Evolutionary conservation across 2,113 vertebrate genomes (phyloP).

Genomic region (Entelurus aequoreus): DNA sequence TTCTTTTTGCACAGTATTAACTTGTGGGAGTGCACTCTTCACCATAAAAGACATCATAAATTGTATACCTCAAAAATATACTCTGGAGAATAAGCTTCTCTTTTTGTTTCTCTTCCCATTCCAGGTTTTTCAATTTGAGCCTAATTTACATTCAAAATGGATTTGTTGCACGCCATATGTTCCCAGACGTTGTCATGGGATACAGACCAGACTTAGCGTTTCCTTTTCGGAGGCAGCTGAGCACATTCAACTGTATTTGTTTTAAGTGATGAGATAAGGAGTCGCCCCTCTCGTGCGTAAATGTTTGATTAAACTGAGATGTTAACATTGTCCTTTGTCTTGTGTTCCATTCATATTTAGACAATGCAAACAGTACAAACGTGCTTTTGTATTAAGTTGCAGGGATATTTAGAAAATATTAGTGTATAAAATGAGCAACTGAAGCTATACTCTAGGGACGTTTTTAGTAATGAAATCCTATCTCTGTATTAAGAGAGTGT

Average conservation of each 20-base stretch:
- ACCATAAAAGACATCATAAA: too few relatives aligned
- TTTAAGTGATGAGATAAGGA: conserved; percentile 54
- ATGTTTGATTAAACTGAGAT: conserved; percentile 31
- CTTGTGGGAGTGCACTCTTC: too few relatives aligned
- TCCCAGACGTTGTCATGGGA: conserved; percentile 62
- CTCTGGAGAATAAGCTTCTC: conserved; percentile 14
- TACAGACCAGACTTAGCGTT: conserved; percentile 44
- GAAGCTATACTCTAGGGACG: background rate
- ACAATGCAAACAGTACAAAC: conserved; percentile 16
- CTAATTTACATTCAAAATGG: conserved; percentile 73
- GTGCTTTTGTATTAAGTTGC: background rate
- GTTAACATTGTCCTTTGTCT: conserved; percentile 15
- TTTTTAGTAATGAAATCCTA: background rate
- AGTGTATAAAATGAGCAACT: background rate
- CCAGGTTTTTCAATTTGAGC: conserved; percentile 44
- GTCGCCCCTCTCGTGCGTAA: conserved; percentile 21
- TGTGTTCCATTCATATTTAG: conserved; percentile 9
- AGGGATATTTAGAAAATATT: background rate
- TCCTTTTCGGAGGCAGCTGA: conserved; percentile 50
- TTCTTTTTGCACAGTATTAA: too few relatives aligned
- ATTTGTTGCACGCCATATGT: conserved; percentile 60
- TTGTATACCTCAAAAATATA: conserved; percentile 3
- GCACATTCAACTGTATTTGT: conserved; percentile 50
- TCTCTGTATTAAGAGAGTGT: background rate
- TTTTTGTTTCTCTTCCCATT: conserved; percentile 8